phyloP scores from a whole-genome alignment of 2,888 invertebrate genomes.

The Ichneumoninae sp. region DNA sequence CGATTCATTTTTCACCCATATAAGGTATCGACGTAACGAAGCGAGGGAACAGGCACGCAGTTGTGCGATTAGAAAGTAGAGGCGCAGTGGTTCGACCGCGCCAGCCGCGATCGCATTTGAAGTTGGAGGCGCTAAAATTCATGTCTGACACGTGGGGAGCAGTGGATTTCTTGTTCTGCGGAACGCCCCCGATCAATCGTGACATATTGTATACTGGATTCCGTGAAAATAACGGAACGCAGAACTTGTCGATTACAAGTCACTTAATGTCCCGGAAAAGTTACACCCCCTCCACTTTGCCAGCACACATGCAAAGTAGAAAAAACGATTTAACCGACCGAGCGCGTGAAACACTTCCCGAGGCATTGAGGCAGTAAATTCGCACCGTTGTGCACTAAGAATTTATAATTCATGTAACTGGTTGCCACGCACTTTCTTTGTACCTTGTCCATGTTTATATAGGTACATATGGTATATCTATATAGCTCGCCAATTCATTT shows the following conservation, averaged over 20 bases:
- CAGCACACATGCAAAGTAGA: not conserved
- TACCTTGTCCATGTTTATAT: not conserved
- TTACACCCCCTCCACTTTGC: not conserved
- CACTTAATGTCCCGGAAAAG: conserved; percentile 6
- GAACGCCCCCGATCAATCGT: not conserved
- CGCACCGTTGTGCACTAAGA: conserved; percentile 23
- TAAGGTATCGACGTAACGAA: conserved; percentile 42
- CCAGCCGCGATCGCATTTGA: conserved; percentile 24
- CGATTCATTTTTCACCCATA: conserved; percentile 58
- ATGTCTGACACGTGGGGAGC: conserved; percentile 43
- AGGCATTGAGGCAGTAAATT: conserved; percentile 37
- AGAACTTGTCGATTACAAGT: conserved; percentile 34
- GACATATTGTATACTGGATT: not conserved
- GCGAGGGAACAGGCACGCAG: conserved; percentile 24
- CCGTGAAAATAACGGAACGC: not conserved
- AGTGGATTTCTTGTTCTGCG: conserved; percentile 24
- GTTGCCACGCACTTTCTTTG: conserved; percentile 23
- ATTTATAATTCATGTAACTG: conserved; percentile 26
- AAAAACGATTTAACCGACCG: conserved; percentile 24
- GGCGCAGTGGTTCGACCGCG: conserved; percentile 1
- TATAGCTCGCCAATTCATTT: conserved; percentile 24
- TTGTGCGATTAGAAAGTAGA: conserved; percentile 63
- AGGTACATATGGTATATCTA: not conserved
- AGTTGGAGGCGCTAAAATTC: conserved; percentile 64
- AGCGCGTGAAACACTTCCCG: conserved; percentile 25